phyloP scores from a whole-genome alignment of 2,888 invertebrate species.

The Diarsia mendica region DNA sequence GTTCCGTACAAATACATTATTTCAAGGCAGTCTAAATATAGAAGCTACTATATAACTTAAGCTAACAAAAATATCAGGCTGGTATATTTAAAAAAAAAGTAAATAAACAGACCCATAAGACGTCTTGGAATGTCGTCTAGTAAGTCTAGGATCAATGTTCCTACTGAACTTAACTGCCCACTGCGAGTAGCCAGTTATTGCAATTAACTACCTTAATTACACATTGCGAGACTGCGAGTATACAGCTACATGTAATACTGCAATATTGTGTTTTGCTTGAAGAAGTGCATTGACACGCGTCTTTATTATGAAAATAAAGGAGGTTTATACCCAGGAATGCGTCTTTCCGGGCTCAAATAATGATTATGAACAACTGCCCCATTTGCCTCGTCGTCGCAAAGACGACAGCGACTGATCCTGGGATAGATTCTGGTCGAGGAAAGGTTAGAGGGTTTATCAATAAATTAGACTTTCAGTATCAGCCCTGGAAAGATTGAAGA shows the following conservation, averaged over 20 bases:
- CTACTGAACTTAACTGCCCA: constrained; percentile 19
- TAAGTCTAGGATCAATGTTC: constrained; percentile 33
- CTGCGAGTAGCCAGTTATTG: constrained; percentile 11
- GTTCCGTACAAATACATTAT: constrained; percentile 1
- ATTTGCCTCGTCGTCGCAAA: too few relatives aligned
- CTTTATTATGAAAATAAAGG: background rate
- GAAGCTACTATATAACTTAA: background rate
- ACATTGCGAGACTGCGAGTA: constrained; percentile 15
- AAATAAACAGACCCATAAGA: constrained; percentile 8
- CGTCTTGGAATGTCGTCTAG: constrained; percentile 43
- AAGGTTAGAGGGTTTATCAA: background rate
- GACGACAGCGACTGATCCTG: background rate
- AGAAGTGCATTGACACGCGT: constrained; percentile 14
- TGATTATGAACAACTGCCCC: background rate
- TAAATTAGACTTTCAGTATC: background rate
- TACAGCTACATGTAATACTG: background rate
- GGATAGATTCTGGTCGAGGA: background rate
- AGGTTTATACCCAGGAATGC: background rate
- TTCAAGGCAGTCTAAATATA: constrained; percentile 25
- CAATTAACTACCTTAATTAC: constrained; percentile 36
- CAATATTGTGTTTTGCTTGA: constrained; percentile 17
- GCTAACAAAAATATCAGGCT: constrained; percentile 7
- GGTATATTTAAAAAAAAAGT: constrained; percentile 12
- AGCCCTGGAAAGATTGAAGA: background rate
- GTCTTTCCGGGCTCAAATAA: background rate